A percentile compares a stretch with the other conserved stretches of the same genome.
Evolutionary conservation across 1,140 invertebrate species (phyloP).

Genomic region (Hycleus cichorii): DNA sequence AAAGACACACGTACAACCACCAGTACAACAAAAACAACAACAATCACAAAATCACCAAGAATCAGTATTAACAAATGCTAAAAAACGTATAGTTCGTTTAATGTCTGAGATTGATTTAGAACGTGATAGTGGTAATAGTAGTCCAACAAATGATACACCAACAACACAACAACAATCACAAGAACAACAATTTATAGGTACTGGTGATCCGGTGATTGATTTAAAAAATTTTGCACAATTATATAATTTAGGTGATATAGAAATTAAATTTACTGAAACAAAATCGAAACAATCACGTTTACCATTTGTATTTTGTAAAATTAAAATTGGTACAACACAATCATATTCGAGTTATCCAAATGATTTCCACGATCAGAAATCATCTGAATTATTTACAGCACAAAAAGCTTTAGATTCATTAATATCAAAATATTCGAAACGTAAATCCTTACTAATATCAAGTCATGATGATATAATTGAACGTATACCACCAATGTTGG

Average conservation of each 20-base stretch:
- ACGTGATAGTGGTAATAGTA: slow-evolving; percentile 26
- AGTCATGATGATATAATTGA: slow-evolving; percentile 37
- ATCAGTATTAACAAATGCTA: slow-evolving; percentile 6
- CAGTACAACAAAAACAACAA: background rate
- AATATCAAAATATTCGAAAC: slow-evolving; percentile 36
- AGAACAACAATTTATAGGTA: slow-evolving; percentile 11
- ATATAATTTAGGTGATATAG: slow-evolving; percentile 26
- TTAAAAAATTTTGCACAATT: slow-evolving; percentile 24
- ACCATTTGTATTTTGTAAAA: slow-evolving; percentile 40
- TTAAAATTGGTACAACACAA: slow-evolving; percentile 34
- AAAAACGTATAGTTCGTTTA: slow-evolving; percentile 14
- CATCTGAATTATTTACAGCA: slow-evolving; percentile 49
- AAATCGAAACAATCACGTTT: slow-evolving; percentile 36
- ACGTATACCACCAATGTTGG: slow-evolving; percentile 44
- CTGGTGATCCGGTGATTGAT: slow-evolving; percentile 20
- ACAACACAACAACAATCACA: too few relatives aligned
- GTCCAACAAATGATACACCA: slow-evolving; percentile 11
- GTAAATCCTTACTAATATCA: slow-evolving; percentile 26
- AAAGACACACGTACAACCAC: background rate
- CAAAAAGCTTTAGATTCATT: slow-evolving; percentile 44
- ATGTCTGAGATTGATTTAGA: slow-evolving; percentile 24
- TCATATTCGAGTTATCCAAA: slow-evolving; percentile 52
- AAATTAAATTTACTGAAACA: slow-evolving; percentile 14
- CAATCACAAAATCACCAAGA: background rate
- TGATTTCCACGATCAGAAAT: slow-evolving; percentile 44